A percentile compares a stretch with the other conserved stretches of the same genome.
Conservation (phyloP, 2,113 vertebrate genomes). For the Etheostoma spectabile region DNA sequence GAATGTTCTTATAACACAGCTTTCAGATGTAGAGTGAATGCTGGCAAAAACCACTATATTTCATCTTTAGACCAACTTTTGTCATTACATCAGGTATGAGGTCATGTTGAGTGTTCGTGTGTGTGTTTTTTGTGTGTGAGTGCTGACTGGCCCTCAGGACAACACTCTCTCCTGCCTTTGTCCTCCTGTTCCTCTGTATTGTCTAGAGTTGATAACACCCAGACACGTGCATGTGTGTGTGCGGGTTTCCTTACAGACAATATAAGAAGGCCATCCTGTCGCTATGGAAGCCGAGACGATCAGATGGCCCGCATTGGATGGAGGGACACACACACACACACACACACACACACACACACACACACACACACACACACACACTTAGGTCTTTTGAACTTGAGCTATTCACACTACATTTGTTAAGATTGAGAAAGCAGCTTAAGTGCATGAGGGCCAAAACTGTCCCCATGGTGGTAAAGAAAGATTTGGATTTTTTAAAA, state of each 20-base stretch:
- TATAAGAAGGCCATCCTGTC: conserved; percentile 66
- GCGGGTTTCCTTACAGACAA: conserved; percentile 64
- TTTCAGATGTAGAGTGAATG: conserved; percentile 22
- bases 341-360: conserved; percentile 19
- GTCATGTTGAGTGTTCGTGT: conserved; percentile 40
- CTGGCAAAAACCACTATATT: background rate
- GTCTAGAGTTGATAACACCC: conserved; percentile 79
- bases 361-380: conserved; percentile 18
- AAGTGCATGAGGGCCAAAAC: conserved; percentile 9
- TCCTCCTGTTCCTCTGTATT: conserved; percentile 81
- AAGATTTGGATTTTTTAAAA: background rate
- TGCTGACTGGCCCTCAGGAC: conserved; percentile 58
- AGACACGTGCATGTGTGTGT: conserved; percentile 66
- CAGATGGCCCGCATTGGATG: conserved; percentile 48
- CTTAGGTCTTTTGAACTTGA: conserved; percentile 33
- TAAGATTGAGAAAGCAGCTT: background rate
- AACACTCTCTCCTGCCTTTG: conserved; percentile 81
- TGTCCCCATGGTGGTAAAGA: background rate
- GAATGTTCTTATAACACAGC: conserved; percentile 4
- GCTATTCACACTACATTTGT: conserved; percentile 28
- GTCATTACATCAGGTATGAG: conserved; percentile 51
- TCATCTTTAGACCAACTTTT: conserved; percentile 16
- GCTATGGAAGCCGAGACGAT: conserved; percentile 50
- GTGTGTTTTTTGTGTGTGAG: conserved; percentile 30
- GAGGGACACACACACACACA: background rate